Conservation (phyloP, 2,113 vertebrate species). For the Vombatus ursinus region DNA sequence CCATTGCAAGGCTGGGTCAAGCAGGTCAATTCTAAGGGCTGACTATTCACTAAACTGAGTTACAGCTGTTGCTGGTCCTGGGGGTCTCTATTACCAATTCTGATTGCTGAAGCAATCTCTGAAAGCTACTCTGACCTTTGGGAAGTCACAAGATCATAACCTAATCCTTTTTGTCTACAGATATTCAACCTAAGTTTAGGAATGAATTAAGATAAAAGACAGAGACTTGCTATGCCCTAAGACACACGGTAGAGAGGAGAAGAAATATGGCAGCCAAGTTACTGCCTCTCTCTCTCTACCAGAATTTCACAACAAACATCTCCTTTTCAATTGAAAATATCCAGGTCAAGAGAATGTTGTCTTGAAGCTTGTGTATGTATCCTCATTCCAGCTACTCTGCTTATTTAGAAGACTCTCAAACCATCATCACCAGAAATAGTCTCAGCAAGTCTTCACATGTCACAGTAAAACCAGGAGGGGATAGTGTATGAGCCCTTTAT, state of each 20-base stretch:
- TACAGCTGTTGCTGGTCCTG: background rate
- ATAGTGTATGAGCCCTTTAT: background rate
- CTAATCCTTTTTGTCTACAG: background rate
- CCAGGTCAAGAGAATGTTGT: background rate
- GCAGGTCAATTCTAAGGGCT: background rate
- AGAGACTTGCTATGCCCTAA: background rate
- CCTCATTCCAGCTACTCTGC: background rate
- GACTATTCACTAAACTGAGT: background rate
- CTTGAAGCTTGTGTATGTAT: background rate
- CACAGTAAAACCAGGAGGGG: background rate
- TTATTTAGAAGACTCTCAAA: background rate
- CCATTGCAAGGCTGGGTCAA: background rate
- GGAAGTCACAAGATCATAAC: background rate
- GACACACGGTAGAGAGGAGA: background rate
- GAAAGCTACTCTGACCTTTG: background rate
- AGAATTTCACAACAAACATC: background rate
- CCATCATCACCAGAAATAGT: background rate
- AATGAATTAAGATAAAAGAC: background rate
- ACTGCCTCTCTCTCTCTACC: background rate
- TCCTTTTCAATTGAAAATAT: background rate
- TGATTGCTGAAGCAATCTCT: background rate
- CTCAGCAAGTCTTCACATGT: background rate
- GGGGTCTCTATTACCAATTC: background rate
- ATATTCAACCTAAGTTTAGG: background rate
- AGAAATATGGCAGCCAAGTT: background rate